Conservation (phyloP, 1,140 invertebrate species). For the Glossosoma conforme region DNA sequence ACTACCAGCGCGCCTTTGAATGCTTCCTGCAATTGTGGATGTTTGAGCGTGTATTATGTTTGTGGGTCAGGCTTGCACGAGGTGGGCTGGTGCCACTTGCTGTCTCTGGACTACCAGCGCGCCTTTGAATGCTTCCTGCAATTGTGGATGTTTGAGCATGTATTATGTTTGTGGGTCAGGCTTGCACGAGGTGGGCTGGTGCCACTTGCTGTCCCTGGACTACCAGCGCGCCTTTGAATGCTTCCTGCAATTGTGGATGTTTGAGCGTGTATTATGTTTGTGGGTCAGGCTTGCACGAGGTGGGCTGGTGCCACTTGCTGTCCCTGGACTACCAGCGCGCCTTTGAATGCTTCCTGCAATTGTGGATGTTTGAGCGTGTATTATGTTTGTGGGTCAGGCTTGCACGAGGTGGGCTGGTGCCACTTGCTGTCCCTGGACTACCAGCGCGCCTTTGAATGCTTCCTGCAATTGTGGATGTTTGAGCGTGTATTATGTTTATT, state of each 20-base stretch:
- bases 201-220: slow-evolving; percentile 60
- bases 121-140: slow-evolving; percentile 55
- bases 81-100: slow-evolving; percentile 67
- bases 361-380: too few species aligned
- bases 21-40: slow-evolving; percentile 57
- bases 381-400: too few species aligned
- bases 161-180: too few species aligned
- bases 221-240: slow-evolving; percentile 54
- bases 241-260: slow-evolving; percentile 56
- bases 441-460: slow-evolving; percentile 46
- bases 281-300: slow-evolving; percentile 68
- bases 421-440: slow-evolving; percentile 62
- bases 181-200: slow-evolving; percentile 70
- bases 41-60: too few species aligned
- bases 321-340: slow-evolving; percentile 58
- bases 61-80: slow-evolving; percentile 69
- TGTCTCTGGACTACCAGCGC: slow-evolving; percentile 57
- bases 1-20: slow-evolving; percentile 53
- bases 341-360: slow-evolving; percentile 52
- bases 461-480: background rate
- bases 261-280: too few species aligned
- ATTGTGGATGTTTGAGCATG: too few species aligned
- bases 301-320: slow-evolving; percentile 67
- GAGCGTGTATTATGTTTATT: background rate
- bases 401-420: slow-evolving; percentile 72